Percentiles rank a stretch among this genome's conserved stretches.
phyloP scores from a whole-genome alignment of 2,888 invertebrate genomes.

The Maniola hyperantus region DNA sequence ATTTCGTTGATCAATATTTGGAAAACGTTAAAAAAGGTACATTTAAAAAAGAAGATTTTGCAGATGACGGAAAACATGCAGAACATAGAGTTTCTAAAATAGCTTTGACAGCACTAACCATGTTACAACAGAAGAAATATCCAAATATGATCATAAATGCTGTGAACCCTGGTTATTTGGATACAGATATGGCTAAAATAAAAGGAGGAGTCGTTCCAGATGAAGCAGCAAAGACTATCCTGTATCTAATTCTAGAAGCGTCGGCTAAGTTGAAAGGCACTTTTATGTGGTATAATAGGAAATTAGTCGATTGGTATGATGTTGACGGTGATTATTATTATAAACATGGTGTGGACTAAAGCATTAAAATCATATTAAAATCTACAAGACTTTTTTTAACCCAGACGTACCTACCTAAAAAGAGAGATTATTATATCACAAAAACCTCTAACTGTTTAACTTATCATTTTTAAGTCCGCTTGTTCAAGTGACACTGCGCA shows the following conservation, averaged over 20 bases:
- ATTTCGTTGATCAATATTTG: constrained; percentile 68
- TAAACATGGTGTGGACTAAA: constrained; percentile 42
- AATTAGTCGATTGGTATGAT: constrained; percentile 84
- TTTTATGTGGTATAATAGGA: constrained; percentile 85
- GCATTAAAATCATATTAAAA: too few relatives aligned
- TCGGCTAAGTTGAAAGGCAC: constrained; percentile 83
- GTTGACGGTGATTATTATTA: constrained; percentile 62
- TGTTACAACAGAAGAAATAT: constrained; percentile 66
- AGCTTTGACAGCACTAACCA: constrained; percentile 67
- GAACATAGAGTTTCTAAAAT: constrained; percentile 74
- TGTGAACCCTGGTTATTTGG: constrained; percentile 65
- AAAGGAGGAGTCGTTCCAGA: constrained; percentile 83
- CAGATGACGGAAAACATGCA: constrained; percentile 72
- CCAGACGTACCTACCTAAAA: too few relatives aligned
- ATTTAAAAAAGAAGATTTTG: constrained; percentile 67
- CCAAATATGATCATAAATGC: constrained; percentile 70
- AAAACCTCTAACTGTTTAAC: too few relatives aligned
- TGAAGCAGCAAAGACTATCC: constrained; percentile 79
- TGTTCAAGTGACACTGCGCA: too few relatives aligned
- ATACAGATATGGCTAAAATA: constrained; percentile 74
- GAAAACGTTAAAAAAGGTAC: constrained; percentile 68
- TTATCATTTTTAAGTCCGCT: too few relatives aligned
- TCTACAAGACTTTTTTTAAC: too few relatives aligned
- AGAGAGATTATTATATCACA: too few relatives aligned
- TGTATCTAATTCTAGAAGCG: constrained; percentile 85